phyloP scores from a whole-genome alignment of 1,140 invertebrate species.

The Drosophila sp. region DNA sequence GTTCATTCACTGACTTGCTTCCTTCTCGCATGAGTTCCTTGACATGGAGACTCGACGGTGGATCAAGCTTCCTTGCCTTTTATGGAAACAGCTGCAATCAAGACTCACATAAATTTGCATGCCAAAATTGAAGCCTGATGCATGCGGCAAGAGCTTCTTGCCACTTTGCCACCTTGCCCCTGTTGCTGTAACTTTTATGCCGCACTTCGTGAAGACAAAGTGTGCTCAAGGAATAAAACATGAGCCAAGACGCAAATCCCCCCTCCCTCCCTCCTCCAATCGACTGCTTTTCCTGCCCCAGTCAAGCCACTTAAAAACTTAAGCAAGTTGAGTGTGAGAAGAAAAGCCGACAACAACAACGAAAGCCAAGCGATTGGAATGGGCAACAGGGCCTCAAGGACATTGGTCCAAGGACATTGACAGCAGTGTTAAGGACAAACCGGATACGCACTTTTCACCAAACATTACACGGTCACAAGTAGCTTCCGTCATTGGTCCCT shows the following conservation, averaged over 20 bases:
- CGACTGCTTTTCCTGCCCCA: constrained; percentile 2
- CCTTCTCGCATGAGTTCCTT: constrained; percentile 24
- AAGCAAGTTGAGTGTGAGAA: constrained; percentile 53
- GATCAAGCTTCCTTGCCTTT: constrained; percentile 36
- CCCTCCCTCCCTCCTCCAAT: constrained; percentile 13
- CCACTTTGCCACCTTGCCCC: neutral
- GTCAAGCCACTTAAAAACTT: constrained; percentile 53
- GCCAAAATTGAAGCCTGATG: constrained; percentile 67
- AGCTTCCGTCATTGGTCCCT: constrained; percentile 36
- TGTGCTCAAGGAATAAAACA: constrained; percentile 74
- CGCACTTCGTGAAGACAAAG: constrained; percentile 65
- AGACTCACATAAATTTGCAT: constrained; percentile 81
- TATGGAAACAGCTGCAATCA: constrained; percentile 74
- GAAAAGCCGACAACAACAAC: constrained; percentile 34
- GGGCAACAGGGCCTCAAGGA: neutral
- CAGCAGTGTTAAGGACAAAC: constrained; percentile 6
- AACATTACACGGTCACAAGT: constrained; percentile 29
- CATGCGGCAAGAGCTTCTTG: constrained; percentile 37
- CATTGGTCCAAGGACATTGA: constrained; percentile 22
- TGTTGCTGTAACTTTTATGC: constrained; percentile 48
- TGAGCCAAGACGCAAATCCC: constrained; percentile 46
- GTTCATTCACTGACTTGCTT: constrained; percentile 6
- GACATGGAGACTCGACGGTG: constrained; percentile 37
- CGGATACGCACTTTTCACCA: constrained; percentile 49
- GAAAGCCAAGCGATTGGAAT: constrained; percentile 17